Conservation (phyloP, 2,888 invertebrate genomes). For the Cyaniris semiargus region DNA sequence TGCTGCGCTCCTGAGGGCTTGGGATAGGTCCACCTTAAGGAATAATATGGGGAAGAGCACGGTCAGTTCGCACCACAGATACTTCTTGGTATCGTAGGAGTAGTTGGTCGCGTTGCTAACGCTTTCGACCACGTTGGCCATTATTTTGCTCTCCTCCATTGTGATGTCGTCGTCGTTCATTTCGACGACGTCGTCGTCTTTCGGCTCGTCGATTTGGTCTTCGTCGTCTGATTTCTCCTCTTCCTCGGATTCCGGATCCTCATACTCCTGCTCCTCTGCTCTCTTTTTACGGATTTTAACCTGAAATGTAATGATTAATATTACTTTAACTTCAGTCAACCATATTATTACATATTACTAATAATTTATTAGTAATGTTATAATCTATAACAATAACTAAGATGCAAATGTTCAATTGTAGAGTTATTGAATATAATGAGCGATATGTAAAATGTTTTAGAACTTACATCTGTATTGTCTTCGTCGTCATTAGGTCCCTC, state of each 20-base stretch:
- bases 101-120: constrained; percentile 82
- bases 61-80: constrained; percentile 92
- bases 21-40: constrained; percentile 85
- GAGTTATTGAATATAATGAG: not conserved
- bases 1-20: constrained; percentile 86
- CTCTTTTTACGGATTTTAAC: constrained; percentile 78
- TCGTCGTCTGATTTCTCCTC: constrained; percentile 78
- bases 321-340: not conserved
- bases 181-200: constrained; percentile 56
- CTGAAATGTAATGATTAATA: constrained; percentile 40
- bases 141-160: constrained; percentile 57
- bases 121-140: constrained; percentile 63
- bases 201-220: constrained; percentile 53
- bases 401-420: not conserved
- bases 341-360: too few species aligned
- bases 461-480: constrained; percentile 56
- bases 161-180: constrained; percentile 51
- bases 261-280: constrained; percentile 83
- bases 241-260: constrained; percentile 82
- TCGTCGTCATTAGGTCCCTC: constrained; percentile 75
- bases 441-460: not conserved
- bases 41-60: constrained; percentile 82
- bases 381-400: not conserved
- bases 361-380: not conserved
- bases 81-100: constrained; percentile 86